Percentiles rank a stretch among this genome's conserved stretches.
These are phyloP conservation scores for Flabesymbios commensalis DNA, from an alignment of 2,888 invertebrate species.

Conservation along the genomic window DNA sequence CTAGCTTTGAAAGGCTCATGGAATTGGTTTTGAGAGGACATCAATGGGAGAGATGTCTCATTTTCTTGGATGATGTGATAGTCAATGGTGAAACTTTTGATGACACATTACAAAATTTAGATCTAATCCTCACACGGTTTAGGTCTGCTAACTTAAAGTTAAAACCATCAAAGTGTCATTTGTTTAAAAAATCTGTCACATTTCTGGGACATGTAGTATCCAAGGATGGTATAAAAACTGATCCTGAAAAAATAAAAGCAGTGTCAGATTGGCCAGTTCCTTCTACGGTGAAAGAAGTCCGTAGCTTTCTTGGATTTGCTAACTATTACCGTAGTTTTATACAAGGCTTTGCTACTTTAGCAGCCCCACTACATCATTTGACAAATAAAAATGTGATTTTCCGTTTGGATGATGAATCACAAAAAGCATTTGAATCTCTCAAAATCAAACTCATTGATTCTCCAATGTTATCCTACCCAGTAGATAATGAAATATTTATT, in stretches of 20 bases:
- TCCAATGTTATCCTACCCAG: conserved; percentile 19
- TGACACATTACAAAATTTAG: not conserved
- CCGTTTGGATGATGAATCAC: conserved; percentile 14
- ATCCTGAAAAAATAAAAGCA: conserved; percentile 14
- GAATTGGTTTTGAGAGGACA: conserved; percentile 1
- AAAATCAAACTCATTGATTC: conserved; percentile 1
- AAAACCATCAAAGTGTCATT: conserved; percentile 8
- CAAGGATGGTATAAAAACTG: conserved; percentile 8
- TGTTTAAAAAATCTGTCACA: conserved; percentile 12
- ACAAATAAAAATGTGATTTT: conserved; percentile 5
- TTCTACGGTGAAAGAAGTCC: not conserved
- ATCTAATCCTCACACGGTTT: not conserved
- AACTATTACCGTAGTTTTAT: conserved; percentile 15
- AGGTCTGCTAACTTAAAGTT: not conserved
- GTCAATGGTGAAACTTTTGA: conserved; percentile 10
- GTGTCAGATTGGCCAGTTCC: conserved; percentile 15
- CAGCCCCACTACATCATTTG: conserved; percentile 3
- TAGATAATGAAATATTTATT: not conserved
- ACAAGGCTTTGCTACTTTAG: conserved; percentile 5
- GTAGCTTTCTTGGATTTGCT: conserved; percentile 10
- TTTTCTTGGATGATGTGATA: conserved; percentile 21
- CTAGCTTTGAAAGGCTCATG: conserved; percentile 18
- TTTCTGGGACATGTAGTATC: conserved; percentile 16
- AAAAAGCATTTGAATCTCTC: conserved; percentile 10
- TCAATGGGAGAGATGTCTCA: not conserved